These are phyloP conservation scores for Hephaestus fuliginosus DNA, from an alignment of 2,797 vertebrate genomes.

Conservation along the genomic window DNA sequence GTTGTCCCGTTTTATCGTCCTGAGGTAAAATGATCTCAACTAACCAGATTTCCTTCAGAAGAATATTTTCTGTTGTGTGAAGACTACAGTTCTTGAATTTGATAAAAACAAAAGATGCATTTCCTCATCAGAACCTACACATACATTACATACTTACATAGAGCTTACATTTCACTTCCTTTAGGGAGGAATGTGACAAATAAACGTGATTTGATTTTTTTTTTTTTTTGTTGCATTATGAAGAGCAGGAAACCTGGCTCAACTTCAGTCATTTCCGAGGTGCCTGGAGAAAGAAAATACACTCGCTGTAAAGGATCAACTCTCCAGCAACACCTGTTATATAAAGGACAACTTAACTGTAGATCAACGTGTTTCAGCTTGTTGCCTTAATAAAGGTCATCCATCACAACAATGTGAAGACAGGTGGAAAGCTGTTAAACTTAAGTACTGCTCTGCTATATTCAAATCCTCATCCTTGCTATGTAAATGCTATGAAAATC, in stretches of 20 bases:
- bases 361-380: background rate
- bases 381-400: background rate
- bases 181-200: background rate
- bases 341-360: background rate
- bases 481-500: background rate
- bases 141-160: no score
- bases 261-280: background rate
- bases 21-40: no score
- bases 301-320: background rate
- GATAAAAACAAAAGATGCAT: background rate
- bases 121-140: background rate
- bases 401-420: background rate
- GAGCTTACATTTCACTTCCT: background rate
- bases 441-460: background rate
- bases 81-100: background rate
- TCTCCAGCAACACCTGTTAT: background rate
- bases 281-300: background rate
- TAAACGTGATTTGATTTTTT: no score
- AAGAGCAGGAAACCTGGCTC: background rate
- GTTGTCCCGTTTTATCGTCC: background rate
- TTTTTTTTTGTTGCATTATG: background rate
- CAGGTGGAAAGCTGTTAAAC: background rate
- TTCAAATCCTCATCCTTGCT: background rate
- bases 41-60: background rate
- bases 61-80: background rate